Base-by-base conservation (phyloP, 1,140 invertebrate species). In the Goniozus legneri region DNA sequence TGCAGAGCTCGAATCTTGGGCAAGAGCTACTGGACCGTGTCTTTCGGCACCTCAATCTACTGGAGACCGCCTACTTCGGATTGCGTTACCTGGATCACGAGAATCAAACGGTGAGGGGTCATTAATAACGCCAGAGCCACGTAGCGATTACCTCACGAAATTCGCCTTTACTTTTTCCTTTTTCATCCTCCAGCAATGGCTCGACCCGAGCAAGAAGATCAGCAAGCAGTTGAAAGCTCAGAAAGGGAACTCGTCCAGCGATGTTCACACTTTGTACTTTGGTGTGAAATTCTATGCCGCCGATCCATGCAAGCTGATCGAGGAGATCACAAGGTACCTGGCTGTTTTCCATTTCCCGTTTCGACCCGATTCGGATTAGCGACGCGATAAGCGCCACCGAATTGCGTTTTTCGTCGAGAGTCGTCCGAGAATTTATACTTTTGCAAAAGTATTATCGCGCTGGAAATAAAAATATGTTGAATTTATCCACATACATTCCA, bases 231-330 rank as follows among this genome's bases (percentile, higher is more conserved):
- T 95, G 36, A 88, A 89, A 65, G 77, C 78, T 76, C 73, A 75
- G 63, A 80, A 77, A 62, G 84, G 83, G 34, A 69, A 74, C 41
- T 79, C 80, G 22, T 75, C 80, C 48, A 77, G 81, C 50, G 86
- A 90, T 55, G 85, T 84, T 2, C 92, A 90, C 71, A 96, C 92
- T 14, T 86, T 99, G 53, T 93, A 98, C 69, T 97, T 99, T 67
- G 91, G 92, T 27, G 95, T 99, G 36, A 99, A 99, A 76, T 99
- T 98, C 77, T 99, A 97, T 75, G 94, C 96, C 0, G 92, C 92
- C 2, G 96, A 99, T 77, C 97, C 94, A 1, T 93, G 91, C 78
- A 95, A 96, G 67, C 79, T 97, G 38, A 79, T 92, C 31, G 94
- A 97, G 77, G 93, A 97, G 77, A 91, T 96, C 53, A 97, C 94